Evolutionary conservation across 2,113 vertebrate genomes (phyloP).

Genomic region (Pogonocichla stellata): DNA sequence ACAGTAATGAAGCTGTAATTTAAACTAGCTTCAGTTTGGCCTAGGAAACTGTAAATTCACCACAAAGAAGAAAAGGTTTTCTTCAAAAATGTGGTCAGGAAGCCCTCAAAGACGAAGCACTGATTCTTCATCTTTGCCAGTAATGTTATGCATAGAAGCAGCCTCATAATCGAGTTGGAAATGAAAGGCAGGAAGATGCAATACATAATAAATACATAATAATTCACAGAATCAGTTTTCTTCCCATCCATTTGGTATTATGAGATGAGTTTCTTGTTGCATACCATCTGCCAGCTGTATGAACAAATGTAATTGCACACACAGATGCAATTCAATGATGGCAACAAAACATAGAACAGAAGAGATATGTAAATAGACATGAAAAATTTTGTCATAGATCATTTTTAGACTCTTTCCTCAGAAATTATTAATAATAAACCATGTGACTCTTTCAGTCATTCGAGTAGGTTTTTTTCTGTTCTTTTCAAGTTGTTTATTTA

Average conservation of each 20-base stretch:
- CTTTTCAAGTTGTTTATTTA: not conserved
- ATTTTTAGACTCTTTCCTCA: not conserved
- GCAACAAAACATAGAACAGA: not conserved
- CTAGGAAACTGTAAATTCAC: not conserved
- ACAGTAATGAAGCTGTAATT: not conserved
- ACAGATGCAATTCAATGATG: not conserved
- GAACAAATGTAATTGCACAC: not conserved
- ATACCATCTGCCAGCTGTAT: not conserved
- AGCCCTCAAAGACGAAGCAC: not conserved
- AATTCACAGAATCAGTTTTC: not conserved
- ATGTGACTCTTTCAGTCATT: not conserved
- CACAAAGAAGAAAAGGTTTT: not conserved
- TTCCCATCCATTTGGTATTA: not conserved
- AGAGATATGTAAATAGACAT: not conserved
- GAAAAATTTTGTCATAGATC: not conserved
- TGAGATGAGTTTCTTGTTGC: not conserved
- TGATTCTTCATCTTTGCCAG: not conserved
- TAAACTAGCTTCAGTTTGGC: not conserved
- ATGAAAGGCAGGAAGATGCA: not conserved
- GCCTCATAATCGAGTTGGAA: not conserved
- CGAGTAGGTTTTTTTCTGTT: not conserved
- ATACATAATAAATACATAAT: not conserved
- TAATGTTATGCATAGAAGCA: not conserved
- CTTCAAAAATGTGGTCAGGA: not conserved
- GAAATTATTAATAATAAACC: not conserved